These are phyloP conservation scores for Teleogryllus occipitalis DNA, from an alignment of 1,140 invertebrate species.

Conservation along the genomic window DNA sequence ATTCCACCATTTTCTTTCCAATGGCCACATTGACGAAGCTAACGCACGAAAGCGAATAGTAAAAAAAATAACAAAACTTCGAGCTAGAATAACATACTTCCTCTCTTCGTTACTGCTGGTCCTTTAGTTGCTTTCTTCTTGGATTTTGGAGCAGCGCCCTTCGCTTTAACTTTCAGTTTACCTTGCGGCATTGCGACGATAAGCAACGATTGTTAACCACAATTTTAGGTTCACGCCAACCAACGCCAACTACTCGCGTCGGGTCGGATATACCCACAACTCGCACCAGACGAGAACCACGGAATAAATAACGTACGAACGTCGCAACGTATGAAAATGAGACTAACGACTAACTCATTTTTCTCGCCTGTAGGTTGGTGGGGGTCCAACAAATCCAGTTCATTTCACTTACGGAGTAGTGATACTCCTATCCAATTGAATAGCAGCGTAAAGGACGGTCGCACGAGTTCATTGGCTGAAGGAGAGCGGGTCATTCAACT, in stretches of 20 bases:
- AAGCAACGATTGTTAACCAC: not conserved
- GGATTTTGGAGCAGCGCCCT: conserved; percentile 15
- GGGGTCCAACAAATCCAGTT: not conserved
- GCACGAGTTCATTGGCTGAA: not conserved
- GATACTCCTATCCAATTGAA: not conserved
- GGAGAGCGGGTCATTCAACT: not conserved
- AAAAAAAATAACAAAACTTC: not conserved
- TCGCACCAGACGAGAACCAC: not conserved
- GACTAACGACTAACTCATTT: not conserved
- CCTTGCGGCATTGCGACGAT: conserved; percentile 18
- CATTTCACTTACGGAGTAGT: not conserved
- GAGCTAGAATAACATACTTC: conserved; percentile 14
- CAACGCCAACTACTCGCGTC: not conserved
- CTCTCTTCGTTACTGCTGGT: conserved; percentile 15
- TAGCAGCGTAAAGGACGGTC: not conserved
- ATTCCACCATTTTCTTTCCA: not conserved
- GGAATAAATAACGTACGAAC: not conserved
- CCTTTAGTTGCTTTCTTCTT: conserved; percentile 16
- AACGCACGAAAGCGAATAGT: not conserved
- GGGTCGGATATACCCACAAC: not conserved
- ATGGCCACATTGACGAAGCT: not conserved
- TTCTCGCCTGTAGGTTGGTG: not conserved
- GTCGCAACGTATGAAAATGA: not conserved
- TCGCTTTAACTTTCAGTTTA: conserved; percentile 19
- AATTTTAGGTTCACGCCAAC: not conserved